These are phyloP conservation scores for Prunella fulvescens DNA, from an alignment of 2,113 vertebrate genomes.

Conservation along the genomic window DNA sequence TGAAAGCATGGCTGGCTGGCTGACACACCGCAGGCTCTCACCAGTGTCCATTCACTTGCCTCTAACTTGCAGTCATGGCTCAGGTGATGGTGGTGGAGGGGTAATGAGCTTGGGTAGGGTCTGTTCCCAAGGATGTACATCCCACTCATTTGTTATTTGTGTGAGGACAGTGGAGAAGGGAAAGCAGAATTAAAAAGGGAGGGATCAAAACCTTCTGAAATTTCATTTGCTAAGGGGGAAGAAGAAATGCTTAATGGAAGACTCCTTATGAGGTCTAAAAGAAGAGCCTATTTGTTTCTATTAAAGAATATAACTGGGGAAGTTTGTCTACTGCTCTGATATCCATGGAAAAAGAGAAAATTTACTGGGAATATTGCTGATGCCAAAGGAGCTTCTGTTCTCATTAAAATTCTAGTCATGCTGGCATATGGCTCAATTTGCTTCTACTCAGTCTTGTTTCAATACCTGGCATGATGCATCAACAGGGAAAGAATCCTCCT, in stretches of 20 bases:
- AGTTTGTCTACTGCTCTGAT: not conserved
- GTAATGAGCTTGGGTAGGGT: not conserved
- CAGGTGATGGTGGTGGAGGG: not conserved
- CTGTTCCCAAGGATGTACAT: not conserved
- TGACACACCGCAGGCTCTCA: not conserved
- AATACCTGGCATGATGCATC: not conserved
- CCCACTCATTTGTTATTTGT: not conserved
- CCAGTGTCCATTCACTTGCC: not conserved
- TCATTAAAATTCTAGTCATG: not conserved
- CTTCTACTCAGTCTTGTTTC: not conserved
- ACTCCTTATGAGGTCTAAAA: not conserved
- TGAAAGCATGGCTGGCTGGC: not conserved
- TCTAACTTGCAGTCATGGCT: not conserved
- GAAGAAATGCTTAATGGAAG: not conserved
- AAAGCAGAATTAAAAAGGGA: not conserved
- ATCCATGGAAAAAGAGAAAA: not conserved
- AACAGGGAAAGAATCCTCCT: not conserved
- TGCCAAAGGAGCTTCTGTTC: not conserved
- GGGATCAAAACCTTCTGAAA: not conserved
- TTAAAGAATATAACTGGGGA: not conserved
- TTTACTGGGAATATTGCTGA: not conserved
- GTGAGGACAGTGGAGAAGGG: not conserved
- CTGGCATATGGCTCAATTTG: not conserved
- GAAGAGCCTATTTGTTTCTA: not conserved
- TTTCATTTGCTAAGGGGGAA: not conserved